Percentiles rank a stretch among this genome's conserved stretches.
Evolutionary conservation across 2,113 vertebrate genomes (phyloP).

Genomic region (Pelecanus crispus): DNA sequence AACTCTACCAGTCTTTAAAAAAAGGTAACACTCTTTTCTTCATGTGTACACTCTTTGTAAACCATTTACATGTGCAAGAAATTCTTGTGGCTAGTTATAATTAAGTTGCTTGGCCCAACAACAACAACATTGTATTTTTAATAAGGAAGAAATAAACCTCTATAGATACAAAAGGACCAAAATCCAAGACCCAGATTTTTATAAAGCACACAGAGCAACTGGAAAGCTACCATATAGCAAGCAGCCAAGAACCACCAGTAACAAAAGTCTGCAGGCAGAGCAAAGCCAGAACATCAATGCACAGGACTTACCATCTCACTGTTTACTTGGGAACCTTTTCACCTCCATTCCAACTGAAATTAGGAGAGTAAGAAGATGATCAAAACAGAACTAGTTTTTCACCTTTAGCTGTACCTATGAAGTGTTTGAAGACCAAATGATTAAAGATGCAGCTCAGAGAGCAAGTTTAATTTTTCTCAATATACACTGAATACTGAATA

Average conservation of each 20-base stretch:
- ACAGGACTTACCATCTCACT: neutral
- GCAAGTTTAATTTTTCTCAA: neutral
- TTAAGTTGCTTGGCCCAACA: neutral
- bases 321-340: neutral
- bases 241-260: neutral
- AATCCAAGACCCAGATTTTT: neutral
- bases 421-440: neutral
- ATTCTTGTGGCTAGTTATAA: neutral
- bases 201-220: neutral
- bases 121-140: neutral
- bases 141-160: neutral
- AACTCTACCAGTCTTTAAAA: neutral
- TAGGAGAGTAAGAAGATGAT: neutral
- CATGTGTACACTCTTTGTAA: neutral
- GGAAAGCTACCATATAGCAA: neutral
- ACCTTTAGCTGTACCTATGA: neutral
- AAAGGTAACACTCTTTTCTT: neutral
- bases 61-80: neutral
- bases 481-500: neutral
- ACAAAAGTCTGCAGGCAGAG: neutral
- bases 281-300: neutral
- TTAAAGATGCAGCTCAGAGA: neutral
- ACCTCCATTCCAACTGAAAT: neutral
- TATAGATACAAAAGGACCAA: neutral
- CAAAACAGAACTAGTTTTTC: neutral